Conservation (phyloP, 2,113 vertebrate species). For the Pampusana beccarii region DNA sequence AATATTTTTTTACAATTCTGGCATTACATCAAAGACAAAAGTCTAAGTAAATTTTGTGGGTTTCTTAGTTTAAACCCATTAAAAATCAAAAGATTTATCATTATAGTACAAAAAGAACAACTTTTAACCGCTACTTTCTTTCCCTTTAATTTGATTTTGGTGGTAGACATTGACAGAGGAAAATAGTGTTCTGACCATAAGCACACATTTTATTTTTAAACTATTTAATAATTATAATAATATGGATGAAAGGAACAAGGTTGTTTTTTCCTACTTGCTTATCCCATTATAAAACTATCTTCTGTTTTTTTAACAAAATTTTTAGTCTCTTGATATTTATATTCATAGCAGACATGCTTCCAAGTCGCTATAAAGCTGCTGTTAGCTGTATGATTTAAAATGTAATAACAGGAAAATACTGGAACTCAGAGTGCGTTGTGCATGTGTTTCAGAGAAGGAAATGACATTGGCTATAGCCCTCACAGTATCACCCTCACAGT, state of each 20-base stretch:
- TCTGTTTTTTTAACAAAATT: background rate
- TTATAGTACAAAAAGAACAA: background rate
- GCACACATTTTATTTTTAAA: background rate
- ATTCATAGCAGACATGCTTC: background rate
- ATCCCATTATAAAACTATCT: conserved; percentile 9
- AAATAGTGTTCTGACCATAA: background rate
- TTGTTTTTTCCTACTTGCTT: background rate
- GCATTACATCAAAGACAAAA: background rate
- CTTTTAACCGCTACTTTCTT: background rate
- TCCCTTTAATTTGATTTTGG: background rate
- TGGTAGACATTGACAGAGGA: background rate
- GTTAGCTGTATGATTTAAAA: conserved; percentile 59
- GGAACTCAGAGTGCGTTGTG: background rate
- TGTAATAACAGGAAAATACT: conserved; percentile 39
- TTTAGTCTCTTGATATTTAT: background rate
- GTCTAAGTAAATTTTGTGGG: background rate
- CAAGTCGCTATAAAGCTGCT: conserved; percentile 8
- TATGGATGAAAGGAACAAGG: background rate
- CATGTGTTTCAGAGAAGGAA: conserved; percentile 27
- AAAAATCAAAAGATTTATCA: background rate
- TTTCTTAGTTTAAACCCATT: background rate
- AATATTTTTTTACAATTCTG: background rate
- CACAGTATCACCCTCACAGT: background rate
- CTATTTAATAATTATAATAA: background rate
- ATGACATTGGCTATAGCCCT: background rate